Evolutionary conservation across 2,113 vertebrate species (phyloP), one percentile per base, ranked within the genome.

Genomic region (Anolis sagrei): DNA sequence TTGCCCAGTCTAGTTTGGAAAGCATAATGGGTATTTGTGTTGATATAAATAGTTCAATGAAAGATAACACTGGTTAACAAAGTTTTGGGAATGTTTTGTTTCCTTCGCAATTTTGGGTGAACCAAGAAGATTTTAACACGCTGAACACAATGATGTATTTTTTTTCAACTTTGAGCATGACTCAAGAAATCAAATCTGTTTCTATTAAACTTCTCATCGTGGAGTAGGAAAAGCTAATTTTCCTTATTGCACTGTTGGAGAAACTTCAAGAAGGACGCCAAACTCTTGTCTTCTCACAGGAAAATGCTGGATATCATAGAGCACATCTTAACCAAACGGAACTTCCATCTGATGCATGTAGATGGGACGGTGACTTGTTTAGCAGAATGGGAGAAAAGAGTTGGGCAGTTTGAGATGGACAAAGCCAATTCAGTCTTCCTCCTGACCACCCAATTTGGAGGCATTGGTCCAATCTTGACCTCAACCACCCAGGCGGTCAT

Each of bases 231-330:
- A 99, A 99, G 86, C 94, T 99, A 72, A 83, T 93, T 51, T 99
- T 99, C 86, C 96, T 99, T 0, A 89, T 99, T 23, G 92, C 93
- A 0, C 95, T 99, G 1, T 95, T 99, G 5, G 96, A 97, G 16
- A 94, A 93, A 62, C 96, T 99, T 18, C 89, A 92, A 54, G 93
- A 99, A 84, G 97, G 98, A 1, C 97, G 98, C 88, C 95, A 97
- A 39, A 99, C 98, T 0, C 95, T 99, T 7, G 95, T 99, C 3
- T 99, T 99, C 84, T 99, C 98, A 0, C 98, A 98, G 97, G 92
- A 98, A 97, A 93, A 98, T 99, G 95, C 96, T 99, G 72, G 98
- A 99, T 89, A 98, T 99, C 66, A 93, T 99, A 0, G 95, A 98
- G 85, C 95, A 93, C 0, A 96, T 99, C 79, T 91, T 99, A 85